A percentile compares a stretch with the other conserved stretches of the same genome.
phyloP scores from a whole-genome alignment of 2,888 invertebrate genomes.

The Pollenia amentaria region DNA sequence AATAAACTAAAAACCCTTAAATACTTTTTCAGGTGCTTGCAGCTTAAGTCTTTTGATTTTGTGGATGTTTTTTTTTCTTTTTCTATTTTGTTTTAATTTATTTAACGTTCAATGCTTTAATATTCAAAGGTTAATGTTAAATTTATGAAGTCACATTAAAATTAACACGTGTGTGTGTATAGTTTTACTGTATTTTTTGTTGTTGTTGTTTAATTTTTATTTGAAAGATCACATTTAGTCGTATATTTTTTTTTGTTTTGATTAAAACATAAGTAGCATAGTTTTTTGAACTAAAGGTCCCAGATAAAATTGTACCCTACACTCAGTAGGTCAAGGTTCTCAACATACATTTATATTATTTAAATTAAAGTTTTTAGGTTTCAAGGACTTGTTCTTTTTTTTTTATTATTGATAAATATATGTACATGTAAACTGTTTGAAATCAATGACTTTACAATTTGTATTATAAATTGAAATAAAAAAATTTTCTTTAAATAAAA shows the following conservation, averaged over 20 bases:
- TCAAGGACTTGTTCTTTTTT: slow-evolving; percentile 11
- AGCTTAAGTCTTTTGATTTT: slow-evolving; percentile 66
- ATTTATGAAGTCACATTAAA: slow-evolving; percentile 36
- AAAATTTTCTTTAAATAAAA: too few species aligned
- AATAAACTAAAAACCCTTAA: neutral
- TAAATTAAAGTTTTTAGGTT: slow-evolving; percentile 4
- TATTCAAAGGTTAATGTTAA: slow-evolving; percentile 62
- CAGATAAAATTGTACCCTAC: slow-evolving; percentile 54
- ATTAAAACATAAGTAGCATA: slow-evolving; percentile 17
- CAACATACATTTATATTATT: neutral
- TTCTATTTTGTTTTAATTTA: slow-evolving; percentile 9
- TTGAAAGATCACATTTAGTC: slow-evolving; percentile 5
- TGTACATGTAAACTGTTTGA: neutral
- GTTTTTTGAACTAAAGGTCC: slow-evolving; percentile 10
- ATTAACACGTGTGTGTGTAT: slow-evolving; percentile 28
- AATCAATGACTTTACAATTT: neutral
- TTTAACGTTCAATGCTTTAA: slow-evolving; percentile 41
- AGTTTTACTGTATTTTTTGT: slow-evolving; percentile 16
- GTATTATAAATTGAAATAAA: too few species aligned
- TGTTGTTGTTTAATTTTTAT: slow-evolving; percentile 7
- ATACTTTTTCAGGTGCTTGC: slow-evolving; percentile 1
- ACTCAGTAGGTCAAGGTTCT: slow-evolving; percentile 69
- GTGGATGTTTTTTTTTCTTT: neutral
- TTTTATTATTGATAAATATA: neutral
- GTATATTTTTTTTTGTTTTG: too few species aligned